Conservation (phyloP, 2,797 vertebrate species). For the Rachycentron canadum region DNA sequence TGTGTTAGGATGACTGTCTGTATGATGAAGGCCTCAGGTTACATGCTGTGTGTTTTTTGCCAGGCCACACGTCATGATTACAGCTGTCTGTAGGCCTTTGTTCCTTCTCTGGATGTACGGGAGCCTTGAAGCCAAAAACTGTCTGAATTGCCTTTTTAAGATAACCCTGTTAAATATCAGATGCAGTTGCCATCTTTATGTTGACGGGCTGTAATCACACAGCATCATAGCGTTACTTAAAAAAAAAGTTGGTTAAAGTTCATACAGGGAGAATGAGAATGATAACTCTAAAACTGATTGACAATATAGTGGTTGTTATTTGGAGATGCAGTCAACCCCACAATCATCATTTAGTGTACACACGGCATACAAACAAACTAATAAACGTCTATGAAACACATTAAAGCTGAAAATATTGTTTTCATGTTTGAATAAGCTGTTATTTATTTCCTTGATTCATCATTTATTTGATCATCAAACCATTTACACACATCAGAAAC, state of each 20-base stretch:
- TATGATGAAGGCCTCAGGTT: constrained; percentile 9
- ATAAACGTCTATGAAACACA: too few relatives aligned
- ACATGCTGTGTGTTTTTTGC: constrained; percentile 15
- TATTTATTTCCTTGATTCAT: background rate
- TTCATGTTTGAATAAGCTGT: too few relatives aligned
- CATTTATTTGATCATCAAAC: background rate
- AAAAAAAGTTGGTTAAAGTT: background rate
- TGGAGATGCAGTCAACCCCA: too few relatives aligned
- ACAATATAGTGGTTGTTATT: background rate
- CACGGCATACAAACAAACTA: too few relatives aligned
- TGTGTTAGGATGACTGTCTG: background rate
- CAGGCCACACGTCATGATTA: constrained; percentile 35
- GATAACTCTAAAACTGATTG: background rate
- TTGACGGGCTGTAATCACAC: background rate
- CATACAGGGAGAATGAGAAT: background rate
- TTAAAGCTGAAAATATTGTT: too few relatives aligned
- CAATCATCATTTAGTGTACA: background rate
- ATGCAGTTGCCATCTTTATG: too few relatives aligned
- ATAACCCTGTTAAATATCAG: background rate
- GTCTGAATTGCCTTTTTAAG: constrained; percentile 3
- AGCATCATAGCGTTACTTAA: too few relatives aligned
- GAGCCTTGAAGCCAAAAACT: constrained; percentile 20
- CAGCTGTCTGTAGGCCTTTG: constrained; percentile 52
- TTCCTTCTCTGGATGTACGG: constrained; percentile 29
- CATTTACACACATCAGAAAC: too few relatives aligned